Evolutionary conservation across 92 coral and sea anemone species (phyloP).

Genomic region (Parazoanthus swiftii): DNA sequence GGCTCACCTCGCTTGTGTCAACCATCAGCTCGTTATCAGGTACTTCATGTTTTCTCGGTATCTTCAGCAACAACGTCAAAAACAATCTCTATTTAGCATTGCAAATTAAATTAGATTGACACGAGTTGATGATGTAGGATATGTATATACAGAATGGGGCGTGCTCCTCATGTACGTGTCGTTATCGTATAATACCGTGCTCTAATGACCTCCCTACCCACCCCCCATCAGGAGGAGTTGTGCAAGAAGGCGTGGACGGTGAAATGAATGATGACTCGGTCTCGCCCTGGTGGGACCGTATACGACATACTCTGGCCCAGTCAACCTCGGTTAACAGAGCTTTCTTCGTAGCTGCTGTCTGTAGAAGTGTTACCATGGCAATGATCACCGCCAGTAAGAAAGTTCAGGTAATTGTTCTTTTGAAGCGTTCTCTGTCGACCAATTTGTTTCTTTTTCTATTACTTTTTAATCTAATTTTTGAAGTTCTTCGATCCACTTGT

Average conservation of each 20-base stretch:
- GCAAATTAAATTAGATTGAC: no score
- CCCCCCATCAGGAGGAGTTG: conserved; percentile 54
- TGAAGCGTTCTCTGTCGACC: not conserved
- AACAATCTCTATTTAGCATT: no score
- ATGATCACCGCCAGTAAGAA: conserved; percentile 90
- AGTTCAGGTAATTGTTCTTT: conserved; percentile 69
- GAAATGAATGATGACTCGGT: conserved; percentile 55
- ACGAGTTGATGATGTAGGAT: no score
- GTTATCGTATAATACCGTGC: not conserved
- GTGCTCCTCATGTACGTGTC: not conserved
- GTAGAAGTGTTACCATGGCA: conserved; percentile 89
- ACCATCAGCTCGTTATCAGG: conserved; percentile 84
- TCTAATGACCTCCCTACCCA: not conserved
- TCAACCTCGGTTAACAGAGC: conserved; percentile 81
- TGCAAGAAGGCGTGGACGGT: conserved; percentile 50
- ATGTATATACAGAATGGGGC: no score
- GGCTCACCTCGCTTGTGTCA: conserved; percentile 72
- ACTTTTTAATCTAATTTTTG: not conserved
- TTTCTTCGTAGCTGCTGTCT: conserved; percentile 77
- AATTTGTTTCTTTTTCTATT: not conserved
- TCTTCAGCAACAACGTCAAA: no score
- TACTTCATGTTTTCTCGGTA: conserved; percentile 1
- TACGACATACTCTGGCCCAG: conserved; percentile 89
- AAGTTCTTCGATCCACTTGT: not conserved
- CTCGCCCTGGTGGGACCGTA: conserved; percentile 95